phyloP scores from a whole-genome alignment of 2,888 invertebrate species.

The Pristionchus exspectatus region DNA sequence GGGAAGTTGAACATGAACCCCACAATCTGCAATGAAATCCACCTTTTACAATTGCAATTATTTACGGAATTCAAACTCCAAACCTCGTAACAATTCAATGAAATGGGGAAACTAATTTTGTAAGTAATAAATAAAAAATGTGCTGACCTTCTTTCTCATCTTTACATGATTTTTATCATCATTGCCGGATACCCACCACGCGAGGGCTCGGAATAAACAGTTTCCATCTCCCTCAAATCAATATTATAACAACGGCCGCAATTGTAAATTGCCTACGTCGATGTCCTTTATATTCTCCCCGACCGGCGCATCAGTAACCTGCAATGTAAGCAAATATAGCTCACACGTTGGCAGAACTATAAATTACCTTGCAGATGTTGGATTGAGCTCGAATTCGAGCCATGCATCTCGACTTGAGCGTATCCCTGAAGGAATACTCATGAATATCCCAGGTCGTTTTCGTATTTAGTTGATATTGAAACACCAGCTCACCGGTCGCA shows the following conservation, averaged over 20 bases:
- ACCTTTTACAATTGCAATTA: neutral
- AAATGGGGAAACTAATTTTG: neutral
- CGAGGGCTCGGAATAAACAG: conserved; percentile 42
- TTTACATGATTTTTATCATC: neutral
- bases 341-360: neutral
- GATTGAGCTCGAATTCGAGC: neutral
- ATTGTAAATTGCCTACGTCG: neutral
- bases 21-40: neutral
- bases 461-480: too few species aligned
- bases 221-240: conserved; percentile 49
- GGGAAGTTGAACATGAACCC: conserved; percentile 22
- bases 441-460: too few species aligned
- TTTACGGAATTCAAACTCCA: too few species aligned
- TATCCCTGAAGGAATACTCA: too few species aligned
- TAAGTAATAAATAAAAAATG: neutral
- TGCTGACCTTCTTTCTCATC: neutral
- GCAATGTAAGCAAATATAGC: neutral
- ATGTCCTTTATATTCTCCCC: neutral
- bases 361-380: conserved; percentile 14
- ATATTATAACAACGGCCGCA: neutral
- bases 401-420: neutral
- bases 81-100: too few species aligned
- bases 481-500: neutral
- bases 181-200: conserved; percentile 44
- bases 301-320: neutral